Percentiles rank a stretch among this genome's conserved stretches.
These are phyloP conservation scores for Rhinatrema bivittatum DNA, from an alignment of 2,797 vertebrate genomes.

Conservation along the genomic window DNA sequence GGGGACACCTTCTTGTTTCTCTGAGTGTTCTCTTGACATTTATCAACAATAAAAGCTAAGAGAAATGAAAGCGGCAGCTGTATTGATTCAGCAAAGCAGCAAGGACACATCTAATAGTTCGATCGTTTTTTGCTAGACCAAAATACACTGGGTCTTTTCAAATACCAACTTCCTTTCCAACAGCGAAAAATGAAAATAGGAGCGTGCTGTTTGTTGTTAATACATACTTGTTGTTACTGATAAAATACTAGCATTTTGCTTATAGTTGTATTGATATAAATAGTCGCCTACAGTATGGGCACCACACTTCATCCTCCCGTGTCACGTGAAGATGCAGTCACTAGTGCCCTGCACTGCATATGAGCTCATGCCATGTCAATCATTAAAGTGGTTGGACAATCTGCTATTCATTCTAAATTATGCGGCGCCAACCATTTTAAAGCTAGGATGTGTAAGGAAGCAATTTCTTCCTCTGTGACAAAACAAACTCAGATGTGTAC, in stretches of 20 bases:
- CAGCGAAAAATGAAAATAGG: conserved; percentile 21
- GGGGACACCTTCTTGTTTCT: conserved; percentile 20
- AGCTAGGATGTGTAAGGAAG: conserved; percentile 7
- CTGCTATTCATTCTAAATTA: conserved; percentile 11
- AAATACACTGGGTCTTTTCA: conserved; percentile 28
- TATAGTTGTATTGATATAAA: conserved; percentile 23
- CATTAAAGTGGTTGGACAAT: no score
- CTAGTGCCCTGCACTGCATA: conserved; percentile 8
- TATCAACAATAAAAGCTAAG: conserved; percentile 39
- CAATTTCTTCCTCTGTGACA: neutral
- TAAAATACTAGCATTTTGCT: conserved; percentile 14
- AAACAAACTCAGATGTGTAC: no score
- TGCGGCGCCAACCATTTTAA: no score
- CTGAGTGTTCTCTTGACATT: conserved; percentile 31
- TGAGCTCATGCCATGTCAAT: conserved; percentile 15
- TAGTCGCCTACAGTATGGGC: conserved; percentile 8
- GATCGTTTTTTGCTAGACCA: conserved; percentile 19
- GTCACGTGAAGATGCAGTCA: conserved; percentile 2
- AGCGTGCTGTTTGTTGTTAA: conserved; percentile 16
- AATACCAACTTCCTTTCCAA: conserved; percentile 19
- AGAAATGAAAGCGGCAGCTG: conserved; percentile 30
- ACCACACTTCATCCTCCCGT: conserved; percentile 15
- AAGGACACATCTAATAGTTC: conserved; percentile 27
- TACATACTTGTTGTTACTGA: conserved; percentile 24
- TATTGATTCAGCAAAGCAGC: conserved; percentile 35